Evolutionary conservation across 2,113 vertebrate genomes (phyloP).

Genomic region (Scytalopus superciliaris): DNA sequence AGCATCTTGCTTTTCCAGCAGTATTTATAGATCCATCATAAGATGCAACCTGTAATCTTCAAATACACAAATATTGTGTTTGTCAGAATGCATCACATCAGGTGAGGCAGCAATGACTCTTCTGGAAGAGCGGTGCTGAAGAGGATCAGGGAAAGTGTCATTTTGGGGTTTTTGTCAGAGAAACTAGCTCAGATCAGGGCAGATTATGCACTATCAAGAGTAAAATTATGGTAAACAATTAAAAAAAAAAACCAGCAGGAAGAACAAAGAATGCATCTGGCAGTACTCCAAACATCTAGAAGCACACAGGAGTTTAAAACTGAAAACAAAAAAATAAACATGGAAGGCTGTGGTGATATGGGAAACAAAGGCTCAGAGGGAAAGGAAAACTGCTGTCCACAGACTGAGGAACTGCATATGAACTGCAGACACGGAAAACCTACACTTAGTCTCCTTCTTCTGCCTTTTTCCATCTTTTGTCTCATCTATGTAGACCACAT

Average conservation of each 20-base stretch:
- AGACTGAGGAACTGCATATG: background rate
- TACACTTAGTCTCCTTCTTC: background rate
- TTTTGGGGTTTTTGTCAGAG: background rate
- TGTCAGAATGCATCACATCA: background rate
- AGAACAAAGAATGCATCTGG: background rate
- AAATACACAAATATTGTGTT: background rate
- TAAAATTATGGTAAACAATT: background rate
- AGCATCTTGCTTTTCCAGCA: background rate
- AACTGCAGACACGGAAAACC: background rate
- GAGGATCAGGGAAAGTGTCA: background rate
- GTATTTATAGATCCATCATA: background rate
- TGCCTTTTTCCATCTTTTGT: background rate
- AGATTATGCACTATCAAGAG: background rate
- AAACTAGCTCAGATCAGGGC: background rate
- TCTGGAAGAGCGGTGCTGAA: background rate
- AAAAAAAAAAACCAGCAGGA: background rate
- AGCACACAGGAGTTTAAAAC: background rate
- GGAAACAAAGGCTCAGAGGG: background rate
- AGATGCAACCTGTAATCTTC: background rate
- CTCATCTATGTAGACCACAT: background rate
- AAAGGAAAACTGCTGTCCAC: background rate
- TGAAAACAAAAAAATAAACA: background rate
- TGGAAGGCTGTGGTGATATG: rapidly evolving
- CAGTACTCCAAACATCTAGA: background rate
- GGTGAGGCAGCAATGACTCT: background rate